phyloP scores from a whole-genome alignment of 1,140 invertebrate species.

The Trachelipus rathkii region DNA sequence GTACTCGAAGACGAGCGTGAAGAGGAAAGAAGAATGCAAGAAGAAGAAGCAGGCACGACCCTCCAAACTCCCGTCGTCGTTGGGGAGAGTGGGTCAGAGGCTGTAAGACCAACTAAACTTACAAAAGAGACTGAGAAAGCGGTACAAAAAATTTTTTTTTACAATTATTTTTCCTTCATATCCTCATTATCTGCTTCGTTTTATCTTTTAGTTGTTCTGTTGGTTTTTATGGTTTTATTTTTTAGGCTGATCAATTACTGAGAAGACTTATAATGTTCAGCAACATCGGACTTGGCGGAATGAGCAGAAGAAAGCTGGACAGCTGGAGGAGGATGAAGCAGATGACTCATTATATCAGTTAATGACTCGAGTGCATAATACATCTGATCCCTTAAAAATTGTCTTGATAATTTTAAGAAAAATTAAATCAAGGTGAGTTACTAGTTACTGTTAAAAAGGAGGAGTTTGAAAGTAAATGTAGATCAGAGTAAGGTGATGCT shows the following conservation, averaged over 20 bases:
- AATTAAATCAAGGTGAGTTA: slow-evolving; percentile 35
- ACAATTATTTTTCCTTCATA: neutral
- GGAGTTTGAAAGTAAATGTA: no score
- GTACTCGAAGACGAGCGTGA: slow-evolving; percentile 90
- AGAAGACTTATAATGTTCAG: slow-evolving; percentile 25
- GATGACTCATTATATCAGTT: slow-evolving; percentile 22
- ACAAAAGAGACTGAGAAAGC: slow-evolving; percentile 86
- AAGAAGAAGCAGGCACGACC: slow-evolving; percentile 59
- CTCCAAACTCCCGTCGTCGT: slow-evolving; percentile 49
- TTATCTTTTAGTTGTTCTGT: neutral
- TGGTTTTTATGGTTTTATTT: neutral
- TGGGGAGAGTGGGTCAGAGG: slow-evolving; percentile 59
- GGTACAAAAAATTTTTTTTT: slow-evolving; percentile 54
- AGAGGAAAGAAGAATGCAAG: slow-evolving; percentile 66
- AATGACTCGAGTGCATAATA: slow-evolving; percentile 33
- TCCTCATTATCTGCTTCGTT: neutral
- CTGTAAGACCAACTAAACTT: slow-evolving; percentile 79
- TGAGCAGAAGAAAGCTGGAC: no score
- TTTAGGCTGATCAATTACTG: neutral
- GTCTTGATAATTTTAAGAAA: slow-evolving; percentile 33
- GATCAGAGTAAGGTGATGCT: no score
- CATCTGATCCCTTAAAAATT: slow-evolving; percentile 33
- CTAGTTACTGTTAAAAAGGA: no score
- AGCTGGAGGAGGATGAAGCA: no score
- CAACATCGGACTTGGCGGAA: neutral